These are phyloP conservation scores for Keiferia lycopersicella DNA, from an alignment of 2,888 invertebrate genomes.

Conservation along the genomic window DNA sequence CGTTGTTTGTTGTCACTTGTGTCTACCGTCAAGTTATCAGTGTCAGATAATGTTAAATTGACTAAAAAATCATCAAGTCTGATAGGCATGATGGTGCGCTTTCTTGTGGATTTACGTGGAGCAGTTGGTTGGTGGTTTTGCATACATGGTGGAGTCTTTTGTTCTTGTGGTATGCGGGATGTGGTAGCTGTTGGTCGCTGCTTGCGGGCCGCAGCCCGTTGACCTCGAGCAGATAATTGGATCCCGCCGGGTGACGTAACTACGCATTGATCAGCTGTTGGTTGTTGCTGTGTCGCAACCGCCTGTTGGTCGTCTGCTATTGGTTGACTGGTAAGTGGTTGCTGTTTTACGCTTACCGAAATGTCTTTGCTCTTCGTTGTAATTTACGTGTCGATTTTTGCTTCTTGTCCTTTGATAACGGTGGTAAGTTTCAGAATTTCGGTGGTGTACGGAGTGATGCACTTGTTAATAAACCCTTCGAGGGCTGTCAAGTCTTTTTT, in stretches of 20 bases:
- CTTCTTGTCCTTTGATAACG: background rate
- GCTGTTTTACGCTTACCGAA: background rate
- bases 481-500: background rate
- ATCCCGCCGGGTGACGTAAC: background rate
- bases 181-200: background rate
- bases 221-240: background rate
- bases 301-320: background rate
- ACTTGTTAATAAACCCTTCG: background rate
- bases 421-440: background rate
- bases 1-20: background rate
- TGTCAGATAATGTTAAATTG: background rate
- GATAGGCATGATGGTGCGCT: background rate
- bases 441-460: background rate
- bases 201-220: background rate
- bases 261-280: background rate
- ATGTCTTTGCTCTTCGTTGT: background rate
- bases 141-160: background rate
- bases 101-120: background rate
- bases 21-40: background rate
- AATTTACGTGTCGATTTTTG: background rate
- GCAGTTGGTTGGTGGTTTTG: background rate
- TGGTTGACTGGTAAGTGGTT: background rate
- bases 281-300: background rate
- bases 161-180: background rate
- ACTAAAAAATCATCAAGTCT: background rate